Base-by-base conservation (phyloP, 2,113 vertebrate species). In the Ariopsis seemanni region DNA sequence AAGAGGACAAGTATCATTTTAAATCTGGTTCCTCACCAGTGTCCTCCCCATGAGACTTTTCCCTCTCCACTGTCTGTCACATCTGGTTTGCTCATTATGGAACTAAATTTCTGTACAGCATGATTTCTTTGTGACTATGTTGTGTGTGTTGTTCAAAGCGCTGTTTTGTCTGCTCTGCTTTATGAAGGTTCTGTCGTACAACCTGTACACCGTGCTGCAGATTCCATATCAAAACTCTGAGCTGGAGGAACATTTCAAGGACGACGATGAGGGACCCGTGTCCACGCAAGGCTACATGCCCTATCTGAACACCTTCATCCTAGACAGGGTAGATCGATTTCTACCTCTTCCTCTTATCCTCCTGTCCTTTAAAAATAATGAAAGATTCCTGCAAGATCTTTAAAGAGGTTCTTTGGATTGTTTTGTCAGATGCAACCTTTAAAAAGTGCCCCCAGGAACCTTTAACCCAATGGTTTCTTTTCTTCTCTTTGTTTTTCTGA, bases 201-300 rank as follows among this genome's bases (percentile, higher is more conserved):
- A 98, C 89, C 88, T 99, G 82, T 99, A 97, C 86, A 99, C 98
- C 0, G 94, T 99, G 87, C 92, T 99, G 92, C 96, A 96, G 11
- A 97, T 99, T 89, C 98, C 97, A 0, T 97, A 99, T 0, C 97
- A 99, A 91, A 96, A 97, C 0, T 96, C 98, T 88, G 97, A 98
- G 11, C 94, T 99, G 92, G 98, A 99, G 91, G 97, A 99, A 50
- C 98, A 99, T 89, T 99, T 99, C 1, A 96, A 97, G 90, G 98
- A 99, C 0, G 97, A 99, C 6, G 98, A 99, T 2, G 96, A 99
- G 91, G 98, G 98, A 14, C 98, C 98, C 0, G 98, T 99, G 86
- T 99, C 98, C 91, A 99, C 96, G 90, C 98, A 99, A 91, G 98
- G 98, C 10, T 99, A 99, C 94, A 99, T 99, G 98, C 98, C 98